phyloP scores from a whole-genome alignment of 2,888 invertebrate genomes.

The Morpho achilles region DNA sequence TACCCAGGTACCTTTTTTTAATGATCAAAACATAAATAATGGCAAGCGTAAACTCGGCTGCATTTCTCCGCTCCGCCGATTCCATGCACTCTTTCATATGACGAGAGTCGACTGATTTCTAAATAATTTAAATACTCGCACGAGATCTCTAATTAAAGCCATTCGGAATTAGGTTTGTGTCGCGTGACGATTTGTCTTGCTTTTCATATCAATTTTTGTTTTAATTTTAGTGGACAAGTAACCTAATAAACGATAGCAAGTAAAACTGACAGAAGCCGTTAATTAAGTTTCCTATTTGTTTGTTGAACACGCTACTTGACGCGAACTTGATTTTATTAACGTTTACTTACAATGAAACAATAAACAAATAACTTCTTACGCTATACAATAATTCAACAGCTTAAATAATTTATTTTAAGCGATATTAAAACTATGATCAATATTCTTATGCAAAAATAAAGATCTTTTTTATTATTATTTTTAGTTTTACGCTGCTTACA shows the following conservation, averaged over 20 bases:
- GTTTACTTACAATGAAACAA: too few relatives aligned
- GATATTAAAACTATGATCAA: too few relatives aligned
- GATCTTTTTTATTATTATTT: too few relatives aligned
- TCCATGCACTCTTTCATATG: conserved; percentile 73
- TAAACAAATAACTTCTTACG: too few relatives aligned
- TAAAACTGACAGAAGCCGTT: not conserved
- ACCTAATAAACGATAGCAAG: conserved; percentile 17
- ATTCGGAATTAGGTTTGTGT: conserved; percentile 60
- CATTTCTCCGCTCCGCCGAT: conserved; percentile 60
- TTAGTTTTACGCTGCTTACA: too few relatives aligned
- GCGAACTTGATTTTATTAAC: too few relatives aligned
- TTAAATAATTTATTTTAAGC: too few relatives aligned
- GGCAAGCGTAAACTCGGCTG: conserved; percentile 11
- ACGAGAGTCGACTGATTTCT: conserved; percentile 63
- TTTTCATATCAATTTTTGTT: conserved; percentile 24
- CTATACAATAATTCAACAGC: too few relatives aligned
- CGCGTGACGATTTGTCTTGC: conserved; percentile 44
- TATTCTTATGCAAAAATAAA: too few relatives aligned
- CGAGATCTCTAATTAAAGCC: conserved; percentile 58
- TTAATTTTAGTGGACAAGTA: conserved; percentile 22
- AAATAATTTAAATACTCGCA: conserved; percentile 77
- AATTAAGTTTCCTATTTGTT: too few relatives aligned
- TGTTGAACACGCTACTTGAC: too few relatives aligned
- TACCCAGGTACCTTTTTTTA: not conserved
- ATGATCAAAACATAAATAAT: conserved; percentile 14